Evolutionary conservation across 2,113 vertebrate genomes (phyloP), one percentile per base, ranked within the genome.

Genomic region (Etheostoma spectabile): DNA sequence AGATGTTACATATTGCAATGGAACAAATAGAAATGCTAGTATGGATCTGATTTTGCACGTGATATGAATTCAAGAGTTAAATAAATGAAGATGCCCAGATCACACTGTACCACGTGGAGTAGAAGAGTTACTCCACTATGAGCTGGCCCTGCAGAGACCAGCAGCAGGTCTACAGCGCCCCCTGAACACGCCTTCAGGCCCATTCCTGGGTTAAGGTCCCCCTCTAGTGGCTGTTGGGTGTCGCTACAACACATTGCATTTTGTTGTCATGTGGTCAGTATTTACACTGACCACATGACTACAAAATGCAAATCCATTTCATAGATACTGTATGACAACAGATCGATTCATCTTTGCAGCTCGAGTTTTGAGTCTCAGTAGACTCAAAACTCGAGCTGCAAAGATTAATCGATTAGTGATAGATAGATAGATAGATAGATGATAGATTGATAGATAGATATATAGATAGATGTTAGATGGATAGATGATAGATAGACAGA

Each of bases 211-310:
- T 8, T 1, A 3, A 67, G 30, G 72, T 70, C 24, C 70, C 87
- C 75, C 72, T 74, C 92, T 83, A 62, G 80, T 74, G 91, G 80
- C 22, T 3, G 0, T 19, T 45, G 46, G 2, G 0, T 4, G 15
- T 65, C 27, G 85, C 33, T 86, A 86, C 90, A 86, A 35, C 38
- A 45, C 4, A 21, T 49, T 60, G 18, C 4, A 49, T 48, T 63
- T n/a, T 53, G 51, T 53, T 53, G 8, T 53, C 21, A n/a, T n/a
- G 8, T n/a, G 21, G 3, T 52, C 19, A 8, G 35, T 35, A 7
- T n/a, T n/a, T n/a, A n/a, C n/a, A n/a, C n/a, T n/a, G n/a, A n/a
- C n/a, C n/a, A n/a, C n/a, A n/a, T n/a, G n/a, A n/a, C n/a, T n/a
- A n/a, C n/a, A n/a, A n/a, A n/a, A n/a, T n/a, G n/a, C n/a, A n/a